These are phyloP conservation scores for Alloplasta piceator DNA, from an alignment of 2,888 invertebrate species.

Conservation along the genomic window DNA sequence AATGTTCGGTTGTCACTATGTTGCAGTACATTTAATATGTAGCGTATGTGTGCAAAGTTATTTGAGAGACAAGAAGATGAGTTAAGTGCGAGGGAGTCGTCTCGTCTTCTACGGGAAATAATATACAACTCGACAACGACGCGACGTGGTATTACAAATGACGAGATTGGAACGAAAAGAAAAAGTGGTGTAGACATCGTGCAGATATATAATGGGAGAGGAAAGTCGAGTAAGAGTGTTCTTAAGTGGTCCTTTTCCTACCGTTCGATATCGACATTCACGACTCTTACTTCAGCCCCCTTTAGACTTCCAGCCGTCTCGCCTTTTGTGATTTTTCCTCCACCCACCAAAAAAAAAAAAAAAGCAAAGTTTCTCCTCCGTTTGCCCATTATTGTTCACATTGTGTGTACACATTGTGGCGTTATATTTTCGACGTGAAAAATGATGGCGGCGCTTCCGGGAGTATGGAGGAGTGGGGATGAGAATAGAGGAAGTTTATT, in stretches of 20 bases:
- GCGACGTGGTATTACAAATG: too few species aligned
- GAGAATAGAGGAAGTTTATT: background rate
- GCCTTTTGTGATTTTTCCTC: background rate
- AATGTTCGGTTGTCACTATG: too few species aligned
- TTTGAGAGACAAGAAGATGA: constrained; percentile 19
- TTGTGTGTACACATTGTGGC: background rate
- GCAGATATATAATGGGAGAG: background rate
- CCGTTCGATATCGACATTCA: constrained; percentile 42
- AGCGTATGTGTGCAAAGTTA: too few species aligned
- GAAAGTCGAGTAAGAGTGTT: constrained; percentile 37
- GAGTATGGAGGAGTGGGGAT: background rate
- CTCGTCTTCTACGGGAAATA: constrained; percentile 15
- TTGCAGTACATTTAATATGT: too few species aligned
- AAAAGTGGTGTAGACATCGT: constrained; percentile 20
- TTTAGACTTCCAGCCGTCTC: background rate
- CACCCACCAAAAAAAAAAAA: background rate
- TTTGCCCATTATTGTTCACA: background rate
- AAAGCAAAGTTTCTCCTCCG: background rate
- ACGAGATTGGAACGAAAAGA: background rate
- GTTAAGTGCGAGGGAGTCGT: constrained; percentile 29
- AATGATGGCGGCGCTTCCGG: constrained; percentile 2
- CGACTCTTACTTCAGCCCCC: background rate
- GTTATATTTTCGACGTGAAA: background rate
- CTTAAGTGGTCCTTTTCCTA: constrained; percentile 47
- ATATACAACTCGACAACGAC: background rate